phyloP scores from a whole-genome alignment of 2,888 invertebrate species.

The Sepiola atlantica region DNA sequence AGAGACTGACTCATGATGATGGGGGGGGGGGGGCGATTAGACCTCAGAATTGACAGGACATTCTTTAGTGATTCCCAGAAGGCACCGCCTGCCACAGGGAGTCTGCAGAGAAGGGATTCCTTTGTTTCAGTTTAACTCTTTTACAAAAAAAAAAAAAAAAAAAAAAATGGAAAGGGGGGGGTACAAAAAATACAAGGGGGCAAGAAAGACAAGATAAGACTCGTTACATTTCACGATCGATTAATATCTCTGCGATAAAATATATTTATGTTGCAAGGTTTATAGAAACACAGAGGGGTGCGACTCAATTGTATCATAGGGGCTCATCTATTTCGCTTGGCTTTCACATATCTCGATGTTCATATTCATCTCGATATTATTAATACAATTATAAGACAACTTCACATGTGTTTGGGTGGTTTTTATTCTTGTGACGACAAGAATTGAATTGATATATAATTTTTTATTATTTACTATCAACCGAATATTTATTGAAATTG shows the following conservation, averaged over 20 bases:
- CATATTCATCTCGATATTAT: too few relatives aligned
- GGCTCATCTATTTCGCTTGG: too few relatives aligned
- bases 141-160: background rate
- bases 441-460: too few relatives aligned
- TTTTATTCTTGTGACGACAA: too few relatives aligned
- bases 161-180: background rate
- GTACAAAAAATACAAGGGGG: background rate
- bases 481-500: too few relatives aligned
- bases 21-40: background rate
- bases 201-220: background rate
- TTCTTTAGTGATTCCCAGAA: constrained; percentile 32
- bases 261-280: background rate
- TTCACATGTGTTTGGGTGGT: too few relatives aligned
- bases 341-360: too few relatives aligned
- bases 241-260: background rate
- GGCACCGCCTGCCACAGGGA: background rate
- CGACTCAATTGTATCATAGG: too few relatives aligned
- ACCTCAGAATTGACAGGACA: background rate
- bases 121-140: background rate
- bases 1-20: background rate
- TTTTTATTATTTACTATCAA: too few relatives aligned
- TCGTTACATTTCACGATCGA: background rate
- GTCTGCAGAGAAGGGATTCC: background rate
- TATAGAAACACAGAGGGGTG: background rate
- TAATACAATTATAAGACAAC: too few relatives aligned